Conservation (phyloP, 2,113 vertebrate genomes). For the Podarcis raffonei region DNA sequence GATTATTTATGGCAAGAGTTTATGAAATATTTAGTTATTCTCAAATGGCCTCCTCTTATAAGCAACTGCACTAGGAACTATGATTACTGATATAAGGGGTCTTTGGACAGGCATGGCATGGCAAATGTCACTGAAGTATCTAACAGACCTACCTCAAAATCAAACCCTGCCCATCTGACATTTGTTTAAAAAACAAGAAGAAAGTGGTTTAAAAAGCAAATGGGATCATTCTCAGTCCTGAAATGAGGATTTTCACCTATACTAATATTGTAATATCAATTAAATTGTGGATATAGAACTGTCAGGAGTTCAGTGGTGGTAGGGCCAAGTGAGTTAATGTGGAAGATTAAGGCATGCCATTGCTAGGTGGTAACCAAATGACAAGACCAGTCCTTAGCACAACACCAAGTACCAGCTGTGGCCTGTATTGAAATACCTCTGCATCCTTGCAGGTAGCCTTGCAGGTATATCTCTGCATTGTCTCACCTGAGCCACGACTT, state of each 20-base stretch:
- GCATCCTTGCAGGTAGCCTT: too few species aligned
- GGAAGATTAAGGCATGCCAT: background rate
- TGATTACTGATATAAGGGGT: background rate
- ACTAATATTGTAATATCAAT: background rate
- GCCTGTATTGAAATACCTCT: background rate
- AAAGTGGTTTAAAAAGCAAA: background rate
- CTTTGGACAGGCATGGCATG: background rate
- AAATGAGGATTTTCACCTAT: background rate
- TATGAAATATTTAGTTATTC: conserved; percentile 56
- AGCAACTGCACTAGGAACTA: background rate
- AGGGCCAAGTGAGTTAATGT: background rate
- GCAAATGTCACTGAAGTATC: background rate
- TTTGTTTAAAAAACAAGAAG: too few species aligned
- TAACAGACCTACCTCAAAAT: background rate
- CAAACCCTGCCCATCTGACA: background rate
- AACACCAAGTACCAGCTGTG: background rate
- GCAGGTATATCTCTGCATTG: background rate
- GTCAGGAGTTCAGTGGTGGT: background rate
- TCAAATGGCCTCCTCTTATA: background rate
- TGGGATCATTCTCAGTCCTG: background rate
- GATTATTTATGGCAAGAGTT: conserved; percentile 49
- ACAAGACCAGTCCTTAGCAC: background rate
- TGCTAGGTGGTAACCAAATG: background rate
- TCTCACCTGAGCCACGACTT: background rate
- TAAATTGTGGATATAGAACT: background rate